These are phyloP conservation scores for Ciconia maguari DNA, from an alignment of 2,113 vertebrate genomes.

Conservation along the genomic window DNA sequence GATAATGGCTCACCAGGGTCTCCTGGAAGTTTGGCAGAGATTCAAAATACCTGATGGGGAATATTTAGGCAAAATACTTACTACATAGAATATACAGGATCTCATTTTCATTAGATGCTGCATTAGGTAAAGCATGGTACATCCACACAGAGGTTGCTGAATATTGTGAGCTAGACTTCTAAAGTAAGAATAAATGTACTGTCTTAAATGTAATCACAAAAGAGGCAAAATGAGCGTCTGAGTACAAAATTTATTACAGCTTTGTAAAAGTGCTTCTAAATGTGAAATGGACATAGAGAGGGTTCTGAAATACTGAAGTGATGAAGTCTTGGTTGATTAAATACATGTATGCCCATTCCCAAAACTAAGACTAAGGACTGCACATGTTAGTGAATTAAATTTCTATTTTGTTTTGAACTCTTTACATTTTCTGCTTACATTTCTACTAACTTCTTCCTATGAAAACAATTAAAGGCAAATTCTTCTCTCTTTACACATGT, in stretches of 20 bases:
- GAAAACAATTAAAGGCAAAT: not conserved
- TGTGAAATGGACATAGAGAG: not conserved
- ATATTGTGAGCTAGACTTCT: not conserved
- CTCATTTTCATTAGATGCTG: not conserved
- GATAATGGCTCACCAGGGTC: not conserved
- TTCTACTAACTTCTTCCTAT: not conserved
- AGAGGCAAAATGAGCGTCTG: not conserved
- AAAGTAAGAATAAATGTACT: not conserved
- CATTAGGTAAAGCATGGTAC: not conserved
- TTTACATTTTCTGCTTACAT: not conserved
- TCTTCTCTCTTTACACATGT: not conserved
- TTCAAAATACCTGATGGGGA: not conserved
- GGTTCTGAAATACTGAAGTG: not conserved
- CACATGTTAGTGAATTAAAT: not conserved
- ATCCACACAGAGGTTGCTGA: not conserved
- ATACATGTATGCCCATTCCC: not conserved
- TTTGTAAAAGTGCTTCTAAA: not conserved
- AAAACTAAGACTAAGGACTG: not conserved
- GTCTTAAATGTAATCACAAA: not conserved
- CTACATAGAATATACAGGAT: not conserved
- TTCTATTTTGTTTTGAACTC: not conserved
- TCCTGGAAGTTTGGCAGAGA: not conserved
- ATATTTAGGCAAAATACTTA: not conserved
- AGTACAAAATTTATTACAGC: not conserved
- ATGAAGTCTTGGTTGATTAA: not conserved